Conservation (phyloP, 2,113 vertebrate species). For the Mohoua ochrocephala region DNA sequence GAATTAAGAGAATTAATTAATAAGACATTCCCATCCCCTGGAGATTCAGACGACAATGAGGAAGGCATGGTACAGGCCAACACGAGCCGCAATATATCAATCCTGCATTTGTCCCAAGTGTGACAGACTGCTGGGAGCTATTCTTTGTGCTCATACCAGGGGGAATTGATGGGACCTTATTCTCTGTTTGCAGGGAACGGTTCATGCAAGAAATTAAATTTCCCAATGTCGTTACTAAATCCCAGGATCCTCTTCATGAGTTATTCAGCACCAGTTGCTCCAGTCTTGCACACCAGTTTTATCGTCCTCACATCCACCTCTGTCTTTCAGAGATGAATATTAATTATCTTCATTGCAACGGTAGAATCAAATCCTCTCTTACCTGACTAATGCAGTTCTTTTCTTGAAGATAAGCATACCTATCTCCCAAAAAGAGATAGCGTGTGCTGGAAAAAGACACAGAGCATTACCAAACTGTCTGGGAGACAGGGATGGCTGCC, state of each 20-base stretch:
- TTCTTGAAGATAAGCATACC: background rate
- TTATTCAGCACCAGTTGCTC: background rate
- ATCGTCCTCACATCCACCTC: background rate
- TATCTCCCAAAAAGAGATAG: background rate
- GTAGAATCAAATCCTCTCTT: background rate
- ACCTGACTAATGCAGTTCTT: background rate
- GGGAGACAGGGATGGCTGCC: background rate
- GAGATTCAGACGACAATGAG: conserved; percentile 14
- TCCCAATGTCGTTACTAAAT: background rate
- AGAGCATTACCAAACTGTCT: background rate
- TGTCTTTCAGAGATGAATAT: background rate
- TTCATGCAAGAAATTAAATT: background rate
- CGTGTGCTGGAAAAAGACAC: background rate
- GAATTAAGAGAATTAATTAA: conserved; percentile 30
- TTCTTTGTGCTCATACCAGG: conserved; percentile 7
- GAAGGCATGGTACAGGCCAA: background rate
- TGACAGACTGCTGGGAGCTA: background rate
- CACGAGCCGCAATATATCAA: background rate
- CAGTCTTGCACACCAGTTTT: background rate
- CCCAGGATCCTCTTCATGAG: background rate
- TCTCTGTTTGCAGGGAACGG: background rate
- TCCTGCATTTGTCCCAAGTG: background rate
- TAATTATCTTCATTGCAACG: background rate
- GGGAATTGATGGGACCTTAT: background rate
- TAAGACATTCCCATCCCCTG: conserved; percentile 20